Percentiles rank a stretch among this genome's conserved stretches.
Evolutionary conservation across 2,113 vertebrate genomes (phyloP).

Genomic region (Tylochromis polylepis): DNA sequence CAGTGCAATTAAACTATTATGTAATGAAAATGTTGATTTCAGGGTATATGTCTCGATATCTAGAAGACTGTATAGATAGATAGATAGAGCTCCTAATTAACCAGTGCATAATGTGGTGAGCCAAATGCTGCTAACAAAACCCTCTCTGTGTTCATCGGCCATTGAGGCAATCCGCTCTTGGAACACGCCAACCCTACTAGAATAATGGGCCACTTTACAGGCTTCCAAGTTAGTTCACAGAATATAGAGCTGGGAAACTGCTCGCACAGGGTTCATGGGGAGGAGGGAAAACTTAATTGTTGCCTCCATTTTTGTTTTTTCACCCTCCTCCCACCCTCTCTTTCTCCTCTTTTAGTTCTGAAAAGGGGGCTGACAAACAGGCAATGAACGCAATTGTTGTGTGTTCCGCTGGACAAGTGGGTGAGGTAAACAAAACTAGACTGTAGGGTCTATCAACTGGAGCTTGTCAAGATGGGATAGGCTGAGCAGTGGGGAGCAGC

Average conservation of each 20-base stretch:
- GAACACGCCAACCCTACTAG: slow-evolving; percentile 66
- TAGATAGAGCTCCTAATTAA: slow-evolving; percentile 69
- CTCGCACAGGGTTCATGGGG: slow-evolving; percentile 64
- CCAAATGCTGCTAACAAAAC: slow-evolving; percentile 70
- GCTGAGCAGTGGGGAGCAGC: slow-evolving; percentile 47
- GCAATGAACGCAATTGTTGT: slow-evolving; percentile 75
- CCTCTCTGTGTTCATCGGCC: slow-evolving; percentile 66
- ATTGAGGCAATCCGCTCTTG: slow-evolving; percentile 72
- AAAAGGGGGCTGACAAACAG: slow-evolving; percentile 75
- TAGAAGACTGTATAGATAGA: slow-evolving; percentile 25
- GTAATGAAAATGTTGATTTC: too few species aligned
- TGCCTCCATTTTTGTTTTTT: slow-evolving; percentile 65
- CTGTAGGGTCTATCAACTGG: slow-evolving; percentile 49
- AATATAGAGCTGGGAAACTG: slow-evolving; percentile 76
- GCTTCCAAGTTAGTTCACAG: slow-evolving; percentile 76
- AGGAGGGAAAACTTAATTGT: slow-evolving; percentile 72
- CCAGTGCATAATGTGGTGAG: slow-evolving; percentile 58
- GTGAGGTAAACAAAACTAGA: slow-evolving; percentile 71
- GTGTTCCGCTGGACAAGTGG: slow-evolving; percentile 67
- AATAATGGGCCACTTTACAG: slow-evolving; percentile 76
- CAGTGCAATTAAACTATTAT: background rate
- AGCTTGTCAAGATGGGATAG: slow-evolving; percentile 38
- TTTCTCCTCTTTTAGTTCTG: slow-evolving; percentile 50
- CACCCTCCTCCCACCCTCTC: background rate
- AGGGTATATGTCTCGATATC: too few species aligned